Percentiles rank a stretch among this genome's conserved stretches.
phyloP scores from a whole-genome alignment of 2,888 invertebrate species.

The Schizaphis graminum region DNA sequence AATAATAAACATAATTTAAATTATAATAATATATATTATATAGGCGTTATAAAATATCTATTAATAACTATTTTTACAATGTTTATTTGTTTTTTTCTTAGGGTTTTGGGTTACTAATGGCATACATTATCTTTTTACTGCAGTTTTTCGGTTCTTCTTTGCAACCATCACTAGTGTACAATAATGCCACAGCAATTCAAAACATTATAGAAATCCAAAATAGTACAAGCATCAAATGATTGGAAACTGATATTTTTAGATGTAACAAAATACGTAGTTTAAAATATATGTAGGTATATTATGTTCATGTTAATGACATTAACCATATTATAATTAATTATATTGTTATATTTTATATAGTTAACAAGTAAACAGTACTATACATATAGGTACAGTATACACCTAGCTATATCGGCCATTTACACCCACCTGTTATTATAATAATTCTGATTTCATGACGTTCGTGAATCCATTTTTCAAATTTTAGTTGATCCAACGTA shows the following conservation, averaged over 20 bases:
- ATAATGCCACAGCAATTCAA: not conserved
- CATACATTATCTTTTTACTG: slow-evolving; percentile 6
- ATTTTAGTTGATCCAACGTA: no score
- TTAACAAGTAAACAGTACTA: no score
- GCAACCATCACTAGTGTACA: not conserved
- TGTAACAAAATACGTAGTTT: not conserved
- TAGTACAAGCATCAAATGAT: not conserved
- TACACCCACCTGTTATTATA: no score
- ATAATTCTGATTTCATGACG: no score
- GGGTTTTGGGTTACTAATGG: slow-evolving; percentile 17
- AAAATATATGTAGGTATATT: not conserved
- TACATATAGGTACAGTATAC: no score
- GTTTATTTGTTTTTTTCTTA: not conserved
- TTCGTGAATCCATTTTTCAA: no score
- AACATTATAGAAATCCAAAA: not conserved
- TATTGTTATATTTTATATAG: not conserved
- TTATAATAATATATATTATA: not conserved
- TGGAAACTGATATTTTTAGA: not conserved
- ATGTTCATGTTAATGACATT: not conserved
- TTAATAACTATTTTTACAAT: not conserved
- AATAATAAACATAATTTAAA: not conserved
- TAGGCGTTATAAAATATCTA: not conserved
- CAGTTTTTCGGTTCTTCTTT: not conserved
- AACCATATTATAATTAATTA: not conserved
- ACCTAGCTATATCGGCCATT: not conserved